Conservation (phyloP, 2,888 invertebrate species). For the Octonoba sinensis region DNA sequence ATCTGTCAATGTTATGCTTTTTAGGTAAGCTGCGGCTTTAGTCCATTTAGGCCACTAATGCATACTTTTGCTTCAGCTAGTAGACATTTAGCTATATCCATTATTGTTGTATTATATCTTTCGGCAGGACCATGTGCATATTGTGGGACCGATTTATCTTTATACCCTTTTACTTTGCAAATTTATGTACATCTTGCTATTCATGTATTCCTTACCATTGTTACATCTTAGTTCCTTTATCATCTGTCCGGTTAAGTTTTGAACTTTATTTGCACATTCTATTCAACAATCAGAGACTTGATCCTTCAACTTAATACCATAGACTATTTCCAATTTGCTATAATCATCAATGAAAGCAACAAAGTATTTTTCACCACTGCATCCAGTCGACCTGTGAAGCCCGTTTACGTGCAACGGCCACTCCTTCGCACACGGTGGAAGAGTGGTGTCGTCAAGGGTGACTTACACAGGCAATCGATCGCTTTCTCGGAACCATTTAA, state of each 20-base stretch:
- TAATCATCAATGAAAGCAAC: background rate
- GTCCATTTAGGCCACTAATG: background rate
- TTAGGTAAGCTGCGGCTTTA: background rate
- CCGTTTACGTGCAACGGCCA: background rate
- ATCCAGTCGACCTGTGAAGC: background rate
- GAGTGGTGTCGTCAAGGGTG: too few relatives aligned
- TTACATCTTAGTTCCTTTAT: background rate
- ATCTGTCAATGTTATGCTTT: background rate
- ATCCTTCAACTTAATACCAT: background rate
- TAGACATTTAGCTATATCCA: background rate
- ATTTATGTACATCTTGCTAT: background rate
- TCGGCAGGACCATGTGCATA: background rate
- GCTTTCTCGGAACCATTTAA: too few relatives aligned
- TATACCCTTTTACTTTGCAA: background rate
- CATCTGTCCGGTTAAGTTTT: constrained; percentile 1
- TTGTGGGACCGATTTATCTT: background rate
- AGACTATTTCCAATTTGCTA: background rate
- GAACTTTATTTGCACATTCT: background rate
- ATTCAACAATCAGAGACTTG: background rate
- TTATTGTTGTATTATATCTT: background rate
- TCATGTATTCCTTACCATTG: background rate
- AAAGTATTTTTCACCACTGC: constrained; percentile 3
- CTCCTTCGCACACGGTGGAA: too few relatives aligned
- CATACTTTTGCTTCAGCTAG: background rate
- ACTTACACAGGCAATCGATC: too few relatives aligned